A percentile compares a stretch with the other conserved stretches of the same genome.
phyloP scores from a whole-genome alignment of 2,113 vertebrate species.

The Cacatua alba region DNA sequence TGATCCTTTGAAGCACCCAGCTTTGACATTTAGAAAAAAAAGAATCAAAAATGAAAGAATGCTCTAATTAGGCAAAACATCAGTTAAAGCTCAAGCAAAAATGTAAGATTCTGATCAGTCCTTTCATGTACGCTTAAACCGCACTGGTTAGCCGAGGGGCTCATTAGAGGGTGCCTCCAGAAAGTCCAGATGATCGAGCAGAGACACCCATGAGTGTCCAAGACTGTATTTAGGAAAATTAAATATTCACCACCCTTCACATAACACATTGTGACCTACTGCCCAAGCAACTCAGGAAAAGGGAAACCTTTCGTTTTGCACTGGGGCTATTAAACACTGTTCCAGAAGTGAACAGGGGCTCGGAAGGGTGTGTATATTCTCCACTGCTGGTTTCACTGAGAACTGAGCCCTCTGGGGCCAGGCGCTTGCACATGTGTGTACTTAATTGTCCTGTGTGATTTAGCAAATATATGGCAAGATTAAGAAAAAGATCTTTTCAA shows the following conservation, averaged over 20 bases:
- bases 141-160: background rate
- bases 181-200: background rate
- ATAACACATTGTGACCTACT: background rate
- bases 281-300: background rate
- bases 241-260: background rate
- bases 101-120: background rate
- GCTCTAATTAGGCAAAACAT: conserved; percentile 42
- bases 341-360: background rate
- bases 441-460: accelerated
- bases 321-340: background rate
- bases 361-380: background rate
- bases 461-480: background rate
- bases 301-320: background rate
- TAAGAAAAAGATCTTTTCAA: background rate
- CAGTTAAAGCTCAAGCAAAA: conserved; percentile 18
- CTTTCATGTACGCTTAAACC: background rate
- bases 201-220: background rate
- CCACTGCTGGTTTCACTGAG: background rate
- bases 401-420: background rate
- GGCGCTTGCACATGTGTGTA: background rate
- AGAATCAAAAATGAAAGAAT: background rate
- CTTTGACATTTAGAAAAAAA: conserved; percentile 11
- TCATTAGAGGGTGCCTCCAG: background rate
- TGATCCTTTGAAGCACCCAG: conserved; percentile 44
- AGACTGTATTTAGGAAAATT: background rate